Conservation (phyloP, 1,140 invertebrate genomes). For the Diabrotica undecimpunctata region DNA sequence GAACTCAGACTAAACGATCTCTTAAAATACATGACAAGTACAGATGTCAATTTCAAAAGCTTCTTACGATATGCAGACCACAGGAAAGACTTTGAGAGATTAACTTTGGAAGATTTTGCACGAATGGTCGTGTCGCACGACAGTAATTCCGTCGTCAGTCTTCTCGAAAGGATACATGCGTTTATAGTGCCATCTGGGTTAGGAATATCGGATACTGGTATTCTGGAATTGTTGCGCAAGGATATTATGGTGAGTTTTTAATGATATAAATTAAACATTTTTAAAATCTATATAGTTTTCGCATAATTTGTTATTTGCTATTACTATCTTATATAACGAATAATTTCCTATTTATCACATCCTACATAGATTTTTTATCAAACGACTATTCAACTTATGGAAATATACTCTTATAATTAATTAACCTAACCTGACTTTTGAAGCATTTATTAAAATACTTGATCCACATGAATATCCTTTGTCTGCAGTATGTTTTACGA, state of each 20-base stretch:
- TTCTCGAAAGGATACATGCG: slow-evolving; percentile 65
- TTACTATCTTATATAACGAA: too few relatives aligned
- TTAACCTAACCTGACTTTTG: too few relatives aligned
- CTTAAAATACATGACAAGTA: slow-evolving; percentile 54
- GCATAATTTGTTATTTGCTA: too few relatives aligned
- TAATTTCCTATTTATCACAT: too few relatives aligned
- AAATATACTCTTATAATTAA: too few relatives aligned
- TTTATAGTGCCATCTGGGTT: slow-evolving; percentile 51
- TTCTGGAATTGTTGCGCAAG: slow-evolving; percentile 51
- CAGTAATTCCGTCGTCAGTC: slow-evolving; percentile 56
- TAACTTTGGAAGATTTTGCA: slow-evolving; percentile 67
- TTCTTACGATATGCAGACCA: slow-evolving; percentile 53
- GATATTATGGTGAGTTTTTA: slow-evolving; percentile 51
- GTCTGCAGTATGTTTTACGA: too few relatives aligned
- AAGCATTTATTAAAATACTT: too few relatives aligned
- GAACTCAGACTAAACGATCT: slow-evolving; percentile 58
- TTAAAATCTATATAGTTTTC: too few relatives aligned
- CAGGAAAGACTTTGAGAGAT: slow-evolving; percentile 52
- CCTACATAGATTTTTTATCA: too few relatives aligned
- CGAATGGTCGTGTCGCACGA: slow-evolving; percentile 61
- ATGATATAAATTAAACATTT: not conserved
- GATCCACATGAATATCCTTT: too few relatives aligned
- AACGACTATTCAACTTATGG: too few relatives aligned
- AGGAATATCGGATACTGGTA: slow-evolving; percentile 44
- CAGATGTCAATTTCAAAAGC: slow-evolving; percentile 54